Conservation (phyloP, 2,797 vertebrate species). For the Acanthopagrus latus region DNA sequence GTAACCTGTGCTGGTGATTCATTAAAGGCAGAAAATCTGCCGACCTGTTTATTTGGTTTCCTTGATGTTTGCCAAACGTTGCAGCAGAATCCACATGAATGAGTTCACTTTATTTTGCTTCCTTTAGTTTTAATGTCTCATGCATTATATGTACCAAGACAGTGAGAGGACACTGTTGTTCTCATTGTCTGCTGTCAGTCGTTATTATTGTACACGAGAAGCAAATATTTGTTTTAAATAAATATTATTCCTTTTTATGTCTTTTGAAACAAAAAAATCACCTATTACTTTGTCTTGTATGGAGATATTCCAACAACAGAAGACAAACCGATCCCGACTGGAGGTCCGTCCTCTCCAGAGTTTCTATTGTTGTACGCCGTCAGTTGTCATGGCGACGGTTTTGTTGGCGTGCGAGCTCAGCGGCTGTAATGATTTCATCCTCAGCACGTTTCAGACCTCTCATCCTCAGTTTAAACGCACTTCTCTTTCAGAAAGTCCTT, state of each 20-base stretch:
- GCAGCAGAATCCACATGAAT: background rate
- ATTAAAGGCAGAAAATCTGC: conserved; percentile 10
- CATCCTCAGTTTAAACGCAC: background rate
- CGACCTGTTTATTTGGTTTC: conserved; percentile 13
- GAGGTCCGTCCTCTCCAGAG: background rate
- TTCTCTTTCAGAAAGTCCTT: background rate
- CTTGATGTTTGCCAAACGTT: background rate
- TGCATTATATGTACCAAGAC: background rate
- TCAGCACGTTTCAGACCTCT: background rate
- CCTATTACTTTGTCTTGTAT: background rate
- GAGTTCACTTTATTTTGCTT: background rate
- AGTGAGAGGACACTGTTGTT: background rate
- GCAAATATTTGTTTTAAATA: background rate
- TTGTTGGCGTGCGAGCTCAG: background rate
- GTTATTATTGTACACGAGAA: background rate
- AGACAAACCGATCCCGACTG: background rate
- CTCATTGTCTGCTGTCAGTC: background rate
- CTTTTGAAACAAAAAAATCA: background rate
- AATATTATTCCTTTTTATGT: background rate
- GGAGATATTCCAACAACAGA: no score
- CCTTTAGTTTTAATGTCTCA: no score
- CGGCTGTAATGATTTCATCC: background rate
- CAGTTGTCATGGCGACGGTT: background rate
- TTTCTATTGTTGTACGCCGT: background rate
- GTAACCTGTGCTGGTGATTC: conserved; percentile 38